phyloP scores from a whole-genome alignment of 2,113 vertebrate genomes.

The Noctilio leporinus region DNA sequence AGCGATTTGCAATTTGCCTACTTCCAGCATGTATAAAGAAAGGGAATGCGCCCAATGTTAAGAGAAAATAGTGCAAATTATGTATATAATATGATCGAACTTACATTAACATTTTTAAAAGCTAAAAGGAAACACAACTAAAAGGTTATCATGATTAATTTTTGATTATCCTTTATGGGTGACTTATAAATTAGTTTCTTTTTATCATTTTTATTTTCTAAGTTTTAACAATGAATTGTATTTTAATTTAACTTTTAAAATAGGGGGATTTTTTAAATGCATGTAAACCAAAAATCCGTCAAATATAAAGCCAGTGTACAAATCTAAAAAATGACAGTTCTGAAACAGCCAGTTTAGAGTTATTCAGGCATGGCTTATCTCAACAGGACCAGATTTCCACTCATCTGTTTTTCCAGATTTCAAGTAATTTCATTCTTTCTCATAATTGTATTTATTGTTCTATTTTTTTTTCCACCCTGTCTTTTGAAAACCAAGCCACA shows the following conservation, averaged over 20 bases:
- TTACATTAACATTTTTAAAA: not conserved
- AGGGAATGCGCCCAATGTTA: not conserved
- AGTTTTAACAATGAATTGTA: not conserved
- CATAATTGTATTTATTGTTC: not conserved
- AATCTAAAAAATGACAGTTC: not conserved
- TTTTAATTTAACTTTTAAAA: not conserved
- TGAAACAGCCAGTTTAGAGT: not conserved
- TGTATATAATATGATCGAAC: not conserved
- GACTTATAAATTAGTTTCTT: not conserved
- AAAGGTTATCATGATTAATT: not conserved
- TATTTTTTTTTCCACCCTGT: not conserved
- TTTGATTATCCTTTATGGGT: not conserved
- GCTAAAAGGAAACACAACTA: not conserved
- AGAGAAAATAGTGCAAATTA: not conserved
- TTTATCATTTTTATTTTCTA: slow-evolving; percentile 21
- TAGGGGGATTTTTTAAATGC: not conserved
- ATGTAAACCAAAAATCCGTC: not conserved
- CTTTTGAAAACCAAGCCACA: not conserved
- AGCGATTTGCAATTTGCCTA: not conserved
- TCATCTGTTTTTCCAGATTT: not conserved
- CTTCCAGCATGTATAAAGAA: not conserved
- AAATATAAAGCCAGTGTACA: not conserved
- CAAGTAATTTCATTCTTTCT: slow-evolving; percentile 10
- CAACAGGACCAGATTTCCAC: not conserved
- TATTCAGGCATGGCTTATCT: not conserved